Evolutionary conservation across 2,797 vertebrate species (phyloP), one percentile per base, ranked within the genome.

Genomic region (Characodon lateralis): DNA sequence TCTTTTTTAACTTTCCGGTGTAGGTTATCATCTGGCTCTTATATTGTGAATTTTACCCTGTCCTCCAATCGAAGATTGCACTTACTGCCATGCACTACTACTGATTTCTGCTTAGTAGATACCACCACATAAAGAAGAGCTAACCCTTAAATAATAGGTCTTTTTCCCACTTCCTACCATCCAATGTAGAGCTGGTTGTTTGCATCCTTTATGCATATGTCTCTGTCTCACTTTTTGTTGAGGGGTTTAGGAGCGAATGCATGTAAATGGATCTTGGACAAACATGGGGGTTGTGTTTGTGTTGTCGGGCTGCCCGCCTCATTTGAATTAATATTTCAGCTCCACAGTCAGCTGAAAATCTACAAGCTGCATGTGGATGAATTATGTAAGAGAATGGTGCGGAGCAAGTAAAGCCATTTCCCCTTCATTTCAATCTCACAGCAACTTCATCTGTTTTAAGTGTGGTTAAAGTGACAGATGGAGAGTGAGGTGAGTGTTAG

Each of bases 271-370:
- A 78, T 20, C 63, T 56, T 48, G 55, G 74, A 58, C 72, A 53
- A 31, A 74, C 48, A 28, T 61, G 74, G 78, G 71, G 78, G 83
- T 75, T 83, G 87, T 86, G 86, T 88, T 86, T 84, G 77, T 86
- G 81, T 89, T 85, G 77, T 80, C 13, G 39, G 55, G 68, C 81
- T 76, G 85, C 66, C 79, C 77, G 70, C 70, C 83, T 90, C 87
- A 89, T 91, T 89, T 84, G 82, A 84, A 91, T 94, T 59, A 92
- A 93, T 94, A 93, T 92, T 94, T 92, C 83, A 93, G 83, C 68
- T 86, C 78, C 80, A 50, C 87, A 84, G 86, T 77, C 80, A 80
- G 87, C 86, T 77, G 85, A 84, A 83, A 80, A 83, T 80, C 84
- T 8, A 63, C 88, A 73, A 5, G 77, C 87, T 68, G 79, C 74